Evolutionary conservation across 1,140 invertebrate species (phyloP).

Genomic region (Drosophila pruinosa): DNA sequence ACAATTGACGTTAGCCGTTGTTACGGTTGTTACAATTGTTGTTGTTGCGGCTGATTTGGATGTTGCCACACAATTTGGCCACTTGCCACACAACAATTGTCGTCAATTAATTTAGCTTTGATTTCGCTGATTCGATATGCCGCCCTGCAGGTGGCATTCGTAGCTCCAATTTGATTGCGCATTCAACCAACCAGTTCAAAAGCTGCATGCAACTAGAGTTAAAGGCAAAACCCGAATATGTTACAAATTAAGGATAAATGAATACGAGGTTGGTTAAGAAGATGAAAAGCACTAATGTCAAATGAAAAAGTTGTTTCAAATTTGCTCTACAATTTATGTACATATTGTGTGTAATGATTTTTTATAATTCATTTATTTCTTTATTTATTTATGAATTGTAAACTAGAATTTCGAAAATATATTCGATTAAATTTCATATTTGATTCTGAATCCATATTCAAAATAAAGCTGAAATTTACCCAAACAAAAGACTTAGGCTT

Average conservation of each 20-base stretch:
- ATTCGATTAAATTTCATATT: too few relatives aligned
- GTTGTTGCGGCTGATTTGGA: constrained; percentile 43
- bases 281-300: background rate
- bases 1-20: constrained; percentile 76
- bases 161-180: constrained; percentile 34
- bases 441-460: too few relatives aligned
- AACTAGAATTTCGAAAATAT: too few relatives aligned
- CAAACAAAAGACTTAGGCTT: constrained; percentile 47
- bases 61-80: constrained; percentile 70
- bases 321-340: background rate
- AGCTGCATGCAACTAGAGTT: constrained; percentile 47
- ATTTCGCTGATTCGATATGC: constrained; percentile 73
- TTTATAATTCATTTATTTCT: too few relatives aligned
- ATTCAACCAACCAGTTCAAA: constrained; percentile 7
- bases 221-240: background rate
- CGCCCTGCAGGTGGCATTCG: constrained; percentile 76
- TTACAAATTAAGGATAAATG: constrained; percentile 5
- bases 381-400: too few relatives aligned
- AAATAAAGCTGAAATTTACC: background rate
- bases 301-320: constrained; percentile 2
- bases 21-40: constrained; percentile 49
- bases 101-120: constrained; percentile 79
- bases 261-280: background rate
- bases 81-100: constrained; percentile 75
- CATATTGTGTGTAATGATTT: too few relatives aligned